Evolutionary conservation across 2,888 invertebrate genomes (phyloP).

Genomic region (Hemaris fuciformis): DNA sequence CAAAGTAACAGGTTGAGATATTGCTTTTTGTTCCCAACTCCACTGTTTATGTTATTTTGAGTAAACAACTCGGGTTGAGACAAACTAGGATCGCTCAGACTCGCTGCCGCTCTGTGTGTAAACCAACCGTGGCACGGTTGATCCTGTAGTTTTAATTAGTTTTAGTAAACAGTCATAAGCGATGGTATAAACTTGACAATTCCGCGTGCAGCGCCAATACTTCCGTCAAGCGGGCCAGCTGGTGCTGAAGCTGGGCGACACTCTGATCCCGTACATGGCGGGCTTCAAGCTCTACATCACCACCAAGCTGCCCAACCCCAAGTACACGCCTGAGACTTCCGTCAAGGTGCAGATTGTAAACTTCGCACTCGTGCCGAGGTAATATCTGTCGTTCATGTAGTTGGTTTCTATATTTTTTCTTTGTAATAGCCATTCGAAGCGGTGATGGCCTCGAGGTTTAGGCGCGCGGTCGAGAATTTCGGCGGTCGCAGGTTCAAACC

Average conservation of each 20-base stretch:
- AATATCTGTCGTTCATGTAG: not conserved
- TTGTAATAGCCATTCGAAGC: no score
- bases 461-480: no score
- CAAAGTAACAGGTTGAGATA: no score
- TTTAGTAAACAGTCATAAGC: not conserved
- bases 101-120: no score
- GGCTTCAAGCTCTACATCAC: constrained; percentile 93
- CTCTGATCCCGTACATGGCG: constrained; percentile 88
- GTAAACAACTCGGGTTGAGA: no score
- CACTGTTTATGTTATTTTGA: no score
- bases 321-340: constrained; percentile 92
- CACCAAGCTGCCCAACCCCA: constrained; percentile 93
- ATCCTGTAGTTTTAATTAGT: not conserved
- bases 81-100: no score
- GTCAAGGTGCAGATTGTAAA: constrained; percentile 93
- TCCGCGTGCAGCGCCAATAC: constrained; percentile 82
- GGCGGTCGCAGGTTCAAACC: no score
- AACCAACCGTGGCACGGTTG: no score
- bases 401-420: not conserved
- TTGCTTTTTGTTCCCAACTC: no score
- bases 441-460: no score
- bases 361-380: constrained; percentile 93
- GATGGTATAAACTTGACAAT: not conserved
- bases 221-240: constrained; percentile 88
- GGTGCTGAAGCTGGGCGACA: constrained; percentile 92